Conservation (phyloP, 2,113 vertebrate genomes). For the Callorhinus ursinus region DNA sequence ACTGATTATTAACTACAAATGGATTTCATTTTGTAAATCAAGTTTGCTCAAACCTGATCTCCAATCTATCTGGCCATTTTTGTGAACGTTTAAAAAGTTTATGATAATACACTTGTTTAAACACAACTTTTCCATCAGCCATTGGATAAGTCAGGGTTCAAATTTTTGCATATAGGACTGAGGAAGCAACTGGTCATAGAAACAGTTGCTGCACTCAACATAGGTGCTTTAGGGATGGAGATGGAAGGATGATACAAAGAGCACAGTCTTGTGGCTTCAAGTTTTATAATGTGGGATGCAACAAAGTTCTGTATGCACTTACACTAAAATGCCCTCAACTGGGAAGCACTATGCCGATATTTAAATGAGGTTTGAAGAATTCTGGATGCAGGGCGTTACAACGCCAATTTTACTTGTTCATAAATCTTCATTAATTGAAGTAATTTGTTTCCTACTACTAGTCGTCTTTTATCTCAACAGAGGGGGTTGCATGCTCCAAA, state of each 20-base stretch:
- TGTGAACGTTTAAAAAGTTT: conserved; percentile 17
- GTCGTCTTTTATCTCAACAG: neutral
- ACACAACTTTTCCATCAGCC: neutral
- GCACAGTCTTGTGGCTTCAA: neutral
- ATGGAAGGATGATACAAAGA: neutral
- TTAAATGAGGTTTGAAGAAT: neutral
- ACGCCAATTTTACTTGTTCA: neutral
- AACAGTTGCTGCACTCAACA: neutral
- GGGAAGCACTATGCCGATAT: neutral
- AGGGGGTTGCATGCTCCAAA: neutral
- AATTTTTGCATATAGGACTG: neutral
- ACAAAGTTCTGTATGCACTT: neutral
- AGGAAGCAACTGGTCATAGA: neutral
- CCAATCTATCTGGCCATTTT: neutral
- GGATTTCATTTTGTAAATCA: neutral
- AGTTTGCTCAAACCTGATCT: neutral
- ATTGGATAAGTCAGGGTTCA: neutral
- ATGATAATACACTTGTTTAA: neutral
- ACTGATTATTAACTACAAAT: neutral
- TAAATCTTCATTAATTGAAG: neutral
- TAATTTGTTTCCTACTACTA: neutral
- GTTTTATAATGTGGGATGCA: neutral
- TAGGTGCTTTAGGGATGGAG: neutral
- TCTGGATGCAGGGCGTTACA: neutral
- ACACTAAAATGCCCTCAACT: neutral